These are phyloP conservation scores for Oscheius myriophilus DNA, from an alignment of 2,888 invertebrate genomes.

Conservation along the genomic window DNA sequence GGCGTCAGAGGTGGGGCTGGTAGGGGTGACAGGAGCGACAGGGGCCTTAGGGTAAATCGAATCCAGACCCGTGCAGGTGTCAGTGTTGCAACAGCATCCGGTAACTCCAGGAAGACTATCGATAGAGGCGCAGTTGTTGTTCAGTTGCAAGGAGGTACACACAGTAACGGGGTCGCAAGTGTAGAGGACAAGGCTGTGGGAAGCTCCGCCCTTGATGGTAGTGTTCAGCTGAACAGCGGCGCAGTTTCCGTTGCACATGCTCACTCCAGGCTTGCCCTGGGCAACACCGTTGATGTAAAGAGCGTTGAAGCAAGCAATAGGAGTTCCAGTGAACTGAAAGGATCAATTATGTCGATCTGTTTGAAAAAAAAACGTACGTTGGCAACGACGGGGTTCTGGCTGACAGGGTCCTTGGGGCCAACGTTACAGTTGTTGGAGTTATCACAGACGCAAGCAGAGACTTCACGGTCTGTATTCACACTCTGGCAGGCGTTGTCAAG, in stretches of 20 bases:
- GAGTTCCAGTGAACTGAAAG: constrained; percentile 35
- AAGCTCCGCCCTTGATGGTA: constrained; percentile 12
- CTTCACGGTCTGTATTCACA: constrained; percentile 33
- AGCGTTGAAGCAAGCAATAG: constrained; percentile 51
- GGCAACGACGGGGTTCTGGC: constrained; percentile 28
- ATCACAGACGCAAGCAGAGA: constrained; percentile 48
- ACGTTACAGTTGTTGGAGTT: constrained; percentile 44
- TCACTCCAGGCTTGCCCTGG: constrained; percentile 31
- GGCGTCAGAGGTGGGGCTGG: too few species aligned
- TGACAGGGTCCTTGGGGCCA: neutral
- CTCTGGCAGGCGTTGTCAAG: constrained; percentile 37
- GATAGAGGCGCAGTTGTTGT: constrained; percentile 37
- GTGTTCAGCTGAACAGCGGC: constrained; percentile 23
- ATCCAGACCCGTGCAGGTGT: constrained; percentile 27
- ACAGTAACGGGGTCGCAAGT: constrained; percentile 34
- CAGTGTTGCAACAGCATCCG: constrained; percentile 46
- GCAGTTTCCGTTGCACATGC: constrained; percentile 25
- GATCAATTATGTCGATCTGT: constrained; percentile 19
- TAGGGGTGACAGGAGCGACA: too few species aligned
- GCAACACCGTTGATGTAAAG: constrained; percentile 44
- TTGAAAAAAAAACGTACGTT: constrained; percentile 21
- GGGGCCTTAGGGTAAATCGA: constrained; percentile 26
- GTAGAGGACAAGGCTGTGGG: constrained; percentile 27
- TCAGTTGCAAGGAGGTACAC: constrained; percentile 21
- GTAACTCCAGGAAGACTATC: constrained; percentile 31